Evolutionary conservation across 2,797 vertebrate genomes (phyloP).

Genomic region (Rhadinocentrus ornatus): DNA sequence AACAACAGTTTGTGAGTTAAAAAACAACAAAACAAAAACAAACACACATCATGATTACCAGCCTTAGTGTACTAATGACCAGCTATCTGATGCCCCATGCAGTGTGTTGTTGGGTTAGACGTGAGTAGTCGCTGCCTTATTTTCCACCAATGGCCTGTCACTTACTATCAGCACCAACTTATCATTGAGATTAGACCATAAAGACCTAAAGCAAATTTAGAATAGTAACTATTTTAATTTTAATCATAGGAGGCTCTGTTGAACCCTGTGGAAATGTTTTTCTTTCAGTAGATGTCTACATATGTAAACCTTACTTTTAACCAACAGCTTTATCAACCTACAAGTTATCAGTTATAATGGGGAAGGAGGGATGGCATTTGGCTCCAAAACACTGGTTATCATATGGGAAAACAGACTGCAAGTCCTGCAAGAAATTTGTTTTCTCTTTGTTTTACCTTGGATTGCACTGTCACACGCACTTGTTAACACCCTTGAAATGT

Average conservation of each 20-base stretch:
- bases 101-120: neutral
- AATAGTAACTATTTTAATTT: too few species aligned
- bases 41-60: neutral
- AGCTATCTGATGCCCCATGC: neutral
- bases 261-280: neutral
- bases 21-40: neutral
- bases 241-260: too few species aligned
- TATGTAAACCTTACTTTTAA: neutral
- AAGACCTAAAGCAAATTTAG: too few species aligned
- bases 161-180: neutral
- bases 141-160: neutral
- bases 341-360: too few species aligned
- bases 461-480: too few species aligned
- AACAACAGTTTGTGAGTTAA: neutral
- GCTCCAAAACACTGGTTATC: too few species aligned
- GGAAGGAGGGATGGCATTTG: too few species aligned
- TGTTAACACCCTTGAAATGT: too few species aligned
- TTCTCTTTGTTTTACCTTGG: too few species aligned
- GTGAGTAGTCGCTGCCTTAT: neutral
- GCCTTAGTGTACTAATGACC: neutral
- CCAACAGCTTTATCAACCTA: neutral
- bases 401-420: too few species aligned
- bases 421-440: too few species aligned
- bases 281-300: neutral
- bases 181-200: neutral